phyloP scores from a whole-genome alignment of 2,797 vertebrate genomes.

The Lacerta bilineata region DNA sequence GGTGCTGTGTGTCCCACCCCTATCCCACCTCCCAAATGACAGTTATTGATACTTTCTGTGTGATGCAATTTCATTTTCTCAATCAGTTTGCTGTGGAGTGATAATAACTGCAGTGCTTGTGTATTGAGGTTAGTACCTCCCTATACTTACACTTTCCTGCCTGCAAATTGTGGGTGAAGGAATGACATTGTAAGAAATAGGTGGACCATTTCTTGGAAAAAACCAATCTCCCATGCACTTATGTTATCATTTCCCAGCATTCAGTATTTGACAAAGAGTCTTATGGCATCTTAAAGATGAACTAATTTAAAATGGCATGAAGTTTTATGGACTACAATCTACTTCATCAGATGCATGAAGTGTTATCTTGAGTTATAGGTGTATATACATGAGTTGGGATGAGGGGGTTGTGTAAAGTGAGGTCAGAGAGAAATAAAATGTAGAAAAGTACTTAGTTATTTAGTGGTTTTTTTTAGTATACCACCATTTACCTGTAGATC shows the following conservation, averaged over 20 bases:
- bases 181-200: not conserved
- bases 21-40: not conserved
- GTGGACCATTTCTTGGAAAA: not conserved
- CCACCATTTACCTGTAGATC: no score
- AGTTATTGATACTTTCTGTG: not conserved
- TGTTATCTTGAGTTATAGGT: no score
- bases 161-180: constrained; percentile 1
- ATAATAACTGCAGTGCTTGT: not conserved
- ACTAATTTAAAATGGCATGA: no score
- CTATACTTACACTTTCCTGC: not conserved
- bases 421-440: no score
- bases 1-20: not conserved
- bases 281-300: no score
- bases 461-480: no score
- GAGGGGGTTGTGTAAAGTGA: no score
- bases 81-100: not conserved
- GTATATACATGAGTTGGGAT: no score
- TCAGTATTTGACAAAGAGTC: not conserved
- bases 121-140: not conserved
- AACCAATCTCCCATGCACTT: not conserved
- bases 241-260: not conserved
- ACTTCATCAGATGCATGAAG: no score
- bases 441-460: no score
- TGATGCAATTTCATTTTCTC: not conserved
- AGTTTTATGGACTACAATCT: no score